These are phyloP conservation scores for Anguilla anguilla DNA, from an alignment of 2,797 vertebrate species.

Conservation along the genomic window DNA sequence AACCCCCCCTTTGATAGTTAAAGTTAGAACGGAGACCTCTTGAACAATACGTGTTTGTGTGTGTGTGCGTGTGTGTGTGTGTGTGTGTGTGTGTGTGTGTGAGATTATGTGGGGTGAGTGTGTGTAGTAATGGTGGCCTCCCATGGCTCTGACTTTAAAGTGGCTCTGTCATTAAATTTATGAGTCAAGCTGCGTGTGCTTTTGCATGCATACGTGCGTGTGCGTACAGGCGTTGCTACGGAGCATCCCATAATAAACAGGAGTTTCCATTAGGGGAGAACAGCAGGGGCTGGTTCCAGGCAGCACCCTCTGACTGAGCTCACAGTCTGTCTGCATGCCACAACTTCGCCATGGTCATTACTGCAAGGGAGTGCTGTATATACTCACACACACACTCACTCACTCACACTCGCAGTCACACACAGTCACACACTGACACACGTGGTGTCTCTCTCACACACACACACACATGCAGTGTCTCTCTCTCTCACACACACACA, in stretches of 20 bases:
- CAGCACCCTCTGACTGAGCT: neutral
- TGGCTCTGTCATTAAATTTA: slow-evolving; percentile 3
- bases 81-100: neutral
- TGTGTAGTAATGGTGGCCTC: neutral
- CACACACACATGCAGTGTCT: neutral
- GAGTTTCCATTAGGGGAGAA: slow-evolving; percentile 2
- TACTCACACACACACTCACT: neutral
- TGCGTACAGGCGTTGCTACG: neutral
- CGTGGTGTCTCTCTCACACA: neutral
- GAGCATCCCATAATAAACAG: slow-evolving; percentile 13
- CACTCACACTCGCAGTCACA: neutral
- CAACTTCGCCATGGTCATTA: neutral
- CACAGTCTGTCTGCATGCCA: neutral
- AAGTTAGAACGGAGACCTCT: neutral
- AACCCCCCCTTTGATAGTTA: neutral
- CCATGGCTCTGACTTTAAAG: neutral
- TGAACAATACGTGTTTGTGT: neutral
- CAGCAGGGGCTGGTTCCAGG: neutral
- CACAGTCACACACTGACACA: too few relatives aligned
- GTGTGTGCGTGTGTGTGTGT: neutral
- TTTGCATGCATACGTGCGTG: neutral
- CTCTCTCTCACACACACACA: too few relatives aligned
- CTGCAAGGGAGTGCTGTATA: neutral
- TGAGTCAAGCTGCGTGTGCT: neutral
- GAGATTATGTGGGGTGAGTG: neutral